Conservation (phyloP, 2,113 vertebrate species). For the Sisor rabdophorus region DNA sequence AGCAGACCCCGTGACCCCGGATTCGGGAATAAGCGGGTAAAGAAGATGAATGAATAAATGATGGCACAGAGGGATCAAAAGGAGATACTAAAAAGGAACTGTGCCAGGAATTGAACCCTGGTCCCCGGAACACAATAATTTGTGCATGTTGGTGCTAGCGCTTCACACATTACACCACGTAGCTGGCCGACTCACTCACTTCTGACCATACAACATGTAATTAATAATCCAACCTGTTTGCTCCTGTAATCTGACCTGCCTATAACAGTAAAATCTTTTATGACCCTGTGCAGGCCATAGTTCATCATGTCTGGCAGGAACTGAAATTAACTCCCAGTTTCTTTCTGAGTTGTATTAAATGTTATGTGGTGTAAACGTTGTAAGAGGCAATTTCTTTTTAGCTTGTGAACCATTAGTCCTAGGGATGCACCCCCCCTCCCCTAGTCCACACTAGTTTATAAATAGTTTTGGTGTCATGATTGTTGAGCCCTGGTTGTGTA, state of each 20-base stretch:
- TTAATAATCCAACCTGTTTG: background rate
- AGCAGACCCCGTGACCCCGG: too few relatives aligned
- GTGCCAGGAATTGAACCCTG: too few relatives aligned
- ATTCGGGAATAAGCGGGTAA: too few relatives aligned
- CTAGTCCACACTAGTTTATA: constrained; percentile 53
- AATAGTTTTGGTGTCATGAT: constrained; percentile 58
- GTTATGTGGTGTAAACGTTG: constrained; percentile 50
- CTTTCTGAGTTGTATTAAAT: constrained; percentile 45
- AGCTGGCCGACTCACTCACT: background rate
- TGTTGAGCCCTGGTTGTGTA: constrained; percentile 52
- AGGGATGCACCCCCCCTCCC: constrained; percentile 40
- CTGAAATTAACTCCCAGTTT: background rate
- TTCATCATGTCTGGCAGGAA: background rate
- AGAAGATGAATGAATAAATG: too few relatives aligned
- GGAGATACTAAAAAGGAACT: too few relatives aligned
- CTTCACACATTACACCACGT: too few relatives aligned
- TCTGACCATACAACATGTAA: background rate
- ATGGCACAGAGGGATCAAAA: too few relatives aligned
- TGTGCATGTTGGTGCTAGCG: too few relatives aligned
- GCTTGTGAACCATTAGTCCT: constrained; percentile 51
- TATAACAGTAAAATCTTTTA: background rate
- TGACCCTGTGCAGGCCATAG: background rate
- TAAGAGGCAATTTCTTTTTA: constrained; percentile 6
- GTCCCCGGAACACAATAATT: too few relatives aligned
- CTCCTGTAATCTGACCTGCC: background rate